These are phyloP conservation scores for Botia kubotai DNA, from an alignment of 2,797 vertebrate genomes.

Conservation along the genomic window DNA sequence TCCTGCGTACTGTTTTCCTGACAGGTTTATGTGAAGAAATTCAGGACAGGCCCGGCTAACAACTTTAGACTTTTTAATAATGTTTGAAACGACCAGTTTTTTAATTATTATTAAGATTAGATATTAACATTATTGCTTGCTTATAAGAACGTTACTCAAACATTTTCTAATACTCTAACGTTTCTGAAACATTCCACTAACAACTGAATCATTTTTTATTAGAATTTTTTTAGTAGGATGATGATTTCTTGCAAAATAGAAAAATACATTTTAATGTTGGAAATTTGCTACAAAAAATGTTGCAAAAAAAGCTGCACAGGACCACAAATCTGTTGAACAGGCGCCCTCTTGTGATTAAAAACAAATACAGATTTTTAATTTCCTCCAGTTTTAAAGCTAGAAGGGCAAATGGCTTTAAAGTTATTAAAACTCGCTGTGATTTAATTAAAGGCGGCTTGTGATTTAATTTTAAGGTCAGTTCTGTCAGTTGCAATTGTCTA, in stretches of 20 bases:
- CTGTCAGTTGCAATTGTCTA: slow-evolving; percentile 3
- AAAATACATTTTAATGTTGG: background rate
- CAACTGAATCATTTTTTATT: too few species aligned
- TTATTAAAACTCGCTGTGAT: background rate
- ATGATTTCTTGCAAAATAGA: background rate
- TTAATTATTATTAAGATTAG: too few species aligned
- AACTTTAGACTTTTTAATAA: too few species aligned
- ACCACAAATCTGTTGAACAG: background rate
- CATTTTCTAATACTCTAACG: too few species aligned
- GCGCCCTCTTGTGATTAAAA: slow-evolving; percentile 26
- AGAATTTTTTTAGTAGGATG: background rate
- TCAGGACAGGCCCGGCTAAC: too few species aligned
- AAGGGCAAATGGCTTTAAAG: background rate
- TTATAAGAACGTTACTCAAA: too few species aligned
- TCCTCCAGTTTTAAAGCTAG: background rate
- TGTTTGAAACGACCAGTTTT: too few species aligned
- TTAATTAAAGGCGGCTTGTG: slow-evolving; percentile 14
- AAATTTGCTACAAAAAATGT: background rate
- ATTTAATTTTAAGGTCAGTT: slow-evolving; percentile 24
- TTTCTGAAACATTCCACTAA: too few species aligned
- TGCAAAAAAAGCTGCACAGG: background rate
- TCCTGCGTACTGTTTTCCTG: too few species aligned
- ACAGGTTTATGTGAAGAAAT: too few species aligned
- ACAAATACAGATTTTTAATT: background rate
- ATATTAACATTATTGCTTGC: too few species aligned